These are phyloP conservation scores for Champsocephalus esox DNA, from an alignment of 2,797 vertebrate species.

Conservation along the genomic window DNA sequence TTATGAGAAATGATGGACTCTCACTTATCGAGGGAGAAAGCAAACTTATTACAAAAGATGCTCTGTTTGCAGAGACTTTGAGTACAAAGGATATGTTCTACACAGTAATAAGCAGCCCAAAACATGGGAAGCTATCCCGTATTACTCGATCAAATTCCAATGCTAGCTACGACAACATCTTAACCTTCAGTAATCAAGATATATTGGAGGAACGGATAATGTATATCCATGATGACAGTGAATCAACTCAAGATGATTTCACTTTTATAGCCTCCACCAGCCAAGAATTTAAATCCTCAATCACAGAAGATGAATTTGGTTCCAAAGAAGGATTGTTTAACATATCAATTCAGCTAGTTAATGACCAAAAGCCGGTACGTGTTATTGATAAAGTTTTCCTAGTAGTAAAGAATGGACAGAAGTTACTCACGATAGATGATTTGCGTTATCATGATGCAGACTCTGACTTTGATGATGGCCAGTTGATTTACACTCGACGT, in stretches of 20 bases:
- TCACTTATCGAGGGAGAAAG: constrained; percentile 90
- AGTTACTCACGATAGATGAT: constrained; percentile 87
- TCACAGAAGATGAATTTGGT: constrained; percentile 60
- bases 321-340: constrained; percentile 85
- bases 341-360: constrained; percentile 88
- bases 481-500: constrained; percentile 88
- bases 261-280: constrained; percentile 82
- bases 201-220: constrained; percentile 85
- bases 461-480: constrained; percentile 89
- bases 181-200: constrained; percentile 88
- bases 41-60: constrained; percentile 87
- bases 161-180: constrained; percentile 82
- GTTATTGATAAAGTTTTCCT: constrained; percentile 90
- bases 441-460: constrained; percentile 90
- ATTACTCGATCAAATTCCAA: constrained; percentile 86
- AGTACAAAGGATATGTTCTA: constrained; percentile 87
- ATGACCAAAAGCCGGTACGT: constrained; percentile 91
- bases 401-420: constrained; percentile 86
- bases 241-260: constrained; percentile 88
- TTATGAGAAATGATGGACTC: constrained; percentile 89
- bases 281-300: constrained; percentile 64
- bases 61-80: constrained; percentile 88
- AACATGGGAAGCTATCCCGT: constrained; percentile 87
- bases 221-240: constrained; percentile 92
- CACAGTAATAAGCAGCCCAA: constrained; percentile 85